Evolutionary conservation across 2,113 vertebrate species (phyloP), one percentile per base, ranked within the genome.

Genomic region (Choloepus hoffmanni): DNA sequence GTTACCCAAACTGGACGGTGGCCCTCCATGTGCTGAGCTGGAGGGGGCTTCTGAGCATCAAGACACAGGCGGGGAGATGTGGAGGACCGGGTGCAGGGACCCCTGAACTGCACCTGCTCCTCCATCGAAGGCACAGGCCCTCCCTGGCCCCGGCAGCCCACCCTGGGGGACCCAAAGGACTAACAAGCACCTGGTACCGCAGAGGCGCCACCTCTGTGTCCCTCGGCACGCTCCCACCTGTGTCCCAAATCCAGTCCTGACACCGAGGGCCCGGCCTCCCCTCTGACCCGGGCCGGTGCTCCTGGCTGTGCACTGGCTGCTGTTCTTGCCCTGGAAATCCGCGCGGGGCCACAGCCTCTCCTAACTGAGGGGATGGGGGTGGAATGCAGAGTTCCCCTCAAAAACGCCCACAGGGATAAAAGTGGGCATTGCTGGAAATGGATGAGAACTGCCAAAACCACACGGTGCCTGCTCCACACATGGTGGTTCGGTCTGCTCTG

Each of bases 391-490:
- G 26, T 40, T 74, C 30, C 79, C n/a, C 16, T 36, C 15, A 26
- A 11, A 82, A 43, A n/a, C 14, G 7, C 28, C 10, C 40, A 21
- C 16, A 72, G 24, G 63, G n/a, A 28, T 30, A 13, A 40, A 6
- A 21, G 36, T 7, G 1, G 23, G 30, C 13, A 24, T 18, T 67
- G 23, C 3, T 43, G 63, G 79, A 19, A 67, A 55, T 1, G 78
- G 3, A 33, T 14, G 3, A n/a, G 4, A 13, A 43, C 45, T 55
- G 28, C 24, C 10, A 3, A 26, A 30, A 50, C 24, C 1, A 2
- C 5, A 24, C 2, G 10, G 23, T 3, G 18, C 4, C 24, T 0
- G 15, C 60, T 45, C 7, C 14, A 7, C 12, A 24, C 60, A 63
- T 1, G 2, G 28, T 2, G 50, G 23, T 26, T 12, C 33, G 15